Evolutionary conservation across 2,888 invertebrate species (phyloP).

Genomic region (Pedicia rivosa): DNA sequence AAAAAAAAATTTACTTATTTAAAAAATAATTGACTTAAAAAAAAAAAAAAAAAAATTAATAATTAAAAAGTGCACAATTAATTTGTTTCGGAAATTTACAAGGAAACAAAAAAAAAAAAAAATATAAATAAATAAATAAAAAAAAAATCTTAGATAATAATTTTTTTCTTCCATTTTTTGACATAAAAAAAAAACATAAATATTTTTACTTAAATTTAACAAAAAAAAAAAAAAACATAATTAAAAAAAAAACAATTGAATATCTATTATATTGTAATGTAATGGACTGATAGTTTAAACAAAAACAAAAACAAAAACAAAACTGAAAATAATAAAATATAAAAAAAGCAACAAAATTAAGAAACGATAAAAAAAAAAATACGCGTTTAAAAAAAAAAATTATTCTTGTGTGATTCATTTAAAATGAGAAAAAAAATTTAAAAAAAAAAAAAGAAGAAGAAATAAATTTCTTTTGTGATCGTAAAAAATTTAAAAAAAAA

Average conservation of each 20-base stretch:
- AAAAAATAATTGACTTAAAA: too few species aligned
- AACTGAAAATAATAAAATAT: constrained; percentile 3
- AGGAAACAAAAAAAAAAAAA: neutral
- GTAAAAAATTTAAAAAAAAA: constrained; percentile 7
- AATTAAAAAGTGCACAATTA: constrained; percentile 1
- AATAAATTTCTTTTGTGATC: neutral
- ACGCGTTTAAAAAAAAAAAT: constrained; percentile 1
- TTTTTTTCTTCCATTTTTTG: constrained; percentile 5
- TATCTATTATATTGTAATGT: too few species aligned
- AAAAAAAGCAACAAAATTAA: constrained; percentile 1
- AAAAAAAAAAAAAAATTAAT: neutral
- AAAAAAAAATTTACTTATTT: too few species aligned
- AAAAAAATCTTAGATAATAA: constrained; percentile 4
- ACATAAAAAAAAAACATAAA: too few species aligned
- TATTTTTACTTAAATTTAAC: too few species aligned
- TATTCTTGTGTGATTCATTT: neutral
- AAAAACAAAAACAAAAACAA: constrained; percentile 1
- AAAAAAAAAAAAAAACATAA: too few species aligned
- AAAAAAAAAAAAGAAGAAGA: neutral
- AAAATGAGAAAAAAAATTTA: neutral
- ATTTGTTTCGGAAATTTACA: neutral
- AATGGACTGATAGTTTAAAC: constrained; percentile 3
- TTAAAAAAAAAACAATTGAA: too few species aligned
- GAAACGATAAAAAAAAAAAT: too few species aligned
- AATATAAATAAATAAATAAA: constrained; percentile 1